These are phyloP conservation scores for Ischnura elegans DNA, from an alignment of 2,888 invertebrate species.

Conservation along the genomic window DNA sequence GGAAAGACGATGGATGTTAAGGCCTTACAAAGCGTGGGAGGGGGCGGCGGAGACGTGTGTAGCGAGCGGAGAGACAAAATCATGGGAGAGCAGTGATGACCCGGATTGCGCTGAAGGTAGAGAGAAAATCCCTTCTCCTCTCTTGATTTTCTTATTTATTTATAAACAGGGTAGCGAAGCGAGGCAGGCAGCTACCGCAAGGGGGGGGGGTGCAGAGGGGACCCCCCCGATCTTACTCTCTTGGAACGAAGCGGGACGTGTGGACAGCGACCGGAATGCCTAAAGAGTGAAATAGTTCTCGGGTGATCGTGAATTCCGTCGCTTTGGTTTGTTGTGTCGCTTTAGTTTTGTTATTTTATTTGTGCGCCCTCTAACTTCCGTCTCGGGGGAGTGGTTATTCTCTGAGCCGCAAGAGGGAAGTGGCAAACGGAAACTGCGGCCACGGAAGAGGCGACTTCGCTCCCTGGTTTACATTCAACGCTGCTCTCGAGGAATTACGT, in stretches of 20 bases:
- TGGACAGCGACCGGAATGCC: not conserved
- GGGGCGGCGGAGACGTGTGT: not conserved
- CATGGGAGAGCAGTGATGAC: not conserved
- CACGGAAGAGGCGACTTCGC: not conserved
- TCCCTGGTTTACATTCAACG: conserved; percentile 7
- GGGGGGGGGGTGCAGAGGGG: not conserved
- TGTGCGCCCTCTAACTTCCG: not conserved
- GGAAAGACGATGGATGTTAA: not conserved
- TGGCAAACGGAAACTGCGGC: not conserved
- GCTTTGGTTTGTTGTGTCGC: not conserved
- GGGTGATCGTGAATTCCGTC: not conserved
- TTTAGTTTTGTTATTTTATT: too few relatives aligned
- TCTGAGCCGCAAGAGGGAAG: not conserved
- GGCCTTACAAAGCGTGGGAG: not conserved
- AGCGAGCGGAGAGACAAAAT: too few relatives aligned
- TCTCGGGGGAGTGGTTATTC: not conserved
- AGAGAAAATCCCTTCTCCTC: not conserved
- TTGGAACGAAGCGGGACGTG: not conserved
- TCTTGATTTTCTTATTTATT: not conserved
- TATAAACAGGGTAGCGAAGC: not conserved
- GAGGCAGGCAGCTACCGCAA: too few relatives aligned
- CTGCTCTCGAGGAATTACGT: not conserved
- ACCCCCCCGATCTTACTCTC: not conserved
- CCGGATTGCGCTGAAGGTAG: conserved; percentile 12
- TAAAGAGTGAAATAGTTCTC: not conserved